A percentile compares a stretch with the other conserved stretches of the same genome.
Evolutionary conservation across 2,113 vertebrate genomes (phyloP).

Genomic region (Neolamprologus modestus): DNA sequence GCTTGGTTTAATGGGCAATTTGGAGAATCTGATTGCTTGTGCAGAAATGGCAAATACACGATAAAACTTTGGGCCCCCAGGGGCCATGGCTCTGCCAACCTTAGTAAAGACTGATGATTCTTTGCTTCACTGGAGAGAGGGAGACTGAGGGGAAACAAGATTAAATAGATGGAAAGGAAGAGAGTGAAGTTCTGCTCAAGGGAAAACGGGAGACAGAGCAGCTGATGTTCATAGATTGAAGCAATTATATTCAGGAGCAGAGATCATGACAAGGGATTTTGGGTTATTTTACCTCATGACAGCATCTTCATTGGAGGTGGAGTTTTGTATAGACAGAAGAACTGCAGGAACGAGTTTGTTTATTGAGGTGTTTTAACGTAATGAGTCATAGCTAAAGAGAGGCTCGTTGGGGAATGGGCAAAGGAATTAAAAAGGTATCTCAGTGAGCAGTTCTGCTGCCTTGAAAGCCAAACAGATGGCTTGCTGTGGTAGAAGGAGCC

Average conservation of each 20-base stretch:
- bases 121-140: constrained; percentile 21
- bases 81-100: constrained; percentile 20
- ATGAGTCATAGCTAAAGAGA: constrained; percentile 54
- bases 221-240: constrained; percentile 21
- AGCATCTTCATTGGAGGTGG: constrained; percentile 7
- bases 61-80: constrained; percentile 27
- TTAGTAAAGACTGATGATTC: constrained; percentile 39
- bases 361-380: constrained; percentile 27
- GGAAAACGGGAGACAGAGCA: background rate
- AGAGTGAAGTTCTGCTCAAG: background rate
- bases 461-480: constrained; percentile 67
- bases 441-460: constrained; percentile 26
- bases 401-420: background rate
- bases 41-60: constrained; percentile 37
- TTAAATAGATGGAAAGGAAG: constrained; percentile 28
- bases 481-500: constrained; percentile 20
- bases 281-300: background rate
- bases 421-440: constrained; percentile 46
- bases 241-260: constrained; percentile 5
- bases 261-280: constrained; percentile 1
- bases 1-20: constrained; percentile 47
- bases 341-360: background rate
- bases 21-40: constrained; percentile 51
- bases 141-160: constrained; percentile 10
- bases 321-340: background rate